phyloP scores from a whole-genome alignment of 2,797 vertebrate species.

The Lepilemur ruficaudatus region DNA sequence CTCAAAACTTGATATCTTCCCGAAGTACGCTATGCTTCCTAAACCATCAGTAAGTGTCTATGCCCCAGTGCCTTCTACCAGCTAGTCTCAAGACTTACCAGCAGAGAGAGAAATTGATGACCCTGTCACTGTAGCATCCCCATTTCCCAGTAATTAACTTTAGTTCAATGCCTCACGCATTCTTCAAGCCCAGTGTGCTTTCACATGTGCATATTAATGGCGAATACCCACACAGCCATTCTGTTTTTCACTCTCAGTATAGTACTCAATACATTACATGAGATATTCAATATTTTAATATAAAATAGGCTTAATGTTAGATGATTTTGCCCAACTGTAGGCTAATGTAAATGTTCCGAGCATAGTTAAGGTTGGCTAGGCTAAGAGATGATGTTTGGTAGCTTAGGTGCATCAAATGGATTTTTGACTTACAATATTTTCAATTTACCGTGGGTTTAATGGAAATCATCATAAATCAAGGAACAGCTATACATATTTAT shows the following conservation, averaged over 20 bases:
- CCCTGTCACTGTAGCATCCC: not conserved
- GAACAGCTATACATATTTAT: not conserved
- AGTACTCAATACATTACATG: not conserved
- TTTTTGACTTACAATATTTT: not conserved
- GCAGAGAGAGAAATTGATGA: not conserved
- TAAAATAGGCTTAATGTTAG: not conserved
- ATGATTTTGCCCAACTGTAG: not conserved
- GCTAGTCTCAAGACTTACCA: not conserved
- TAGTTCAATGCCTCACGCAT: not conserved
- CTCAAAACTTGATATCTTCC: not conserved
- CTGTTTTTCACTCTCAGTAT: not conserved
- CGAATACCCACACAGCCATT: not conserved
- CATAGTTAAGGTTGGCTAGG: not conserved
- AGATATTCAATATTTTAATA: not conserved
- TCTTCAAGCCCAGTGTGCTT: not conserved
- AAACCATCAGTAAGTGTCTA: not conserved
- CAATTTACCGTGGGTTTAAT: not conserved
- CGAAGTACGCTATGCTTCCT: not conserved
- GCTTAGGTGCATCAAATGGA: not conserved
- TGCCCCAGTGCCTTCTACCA: not conserved
- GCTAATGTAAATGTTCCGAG: not conserved
- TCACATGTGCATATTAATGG: not conserved
- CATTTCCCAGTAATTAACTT: not conserved
- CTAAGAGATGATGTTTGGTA: not conserved
- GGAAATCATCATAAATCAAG: not conserved